Base-by-base conservation (phyloP, 2,888 invertebrate species). In the Dasypolia templi region DNA sequence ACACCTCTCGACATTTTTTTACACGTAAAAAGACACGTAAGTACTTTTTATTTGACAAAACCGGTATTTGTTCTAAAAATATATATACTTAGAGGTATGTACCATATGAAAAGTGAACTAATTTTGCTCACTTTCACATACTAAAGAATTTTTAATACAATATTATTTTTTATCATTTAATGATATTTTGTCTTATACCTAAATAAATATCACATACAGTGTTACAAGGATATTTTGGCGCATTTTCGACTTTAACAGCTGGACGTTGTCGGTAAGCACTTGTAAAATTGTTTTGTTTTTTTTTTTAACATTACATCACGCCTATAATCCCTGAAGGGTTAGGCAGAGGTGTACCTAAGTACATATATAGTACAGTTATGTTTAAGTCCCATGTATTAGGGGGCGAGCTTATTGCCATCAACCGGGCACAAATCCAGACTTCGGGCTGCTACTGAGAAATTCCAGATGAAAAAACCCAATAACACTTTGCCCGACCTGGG, bases 131-230 rank as follows among this genome's bases (percentile, higher is more conserved):
- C 32, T 55, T 56, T 14, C 11, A 26, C 6, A n/a, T 19, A 26
- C 7, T 4, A 42, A 55, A 42, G 12, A 11, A 14, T 42, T 51
- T 53, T 42, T 70, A 32, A 14, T 46, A 55, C n/a, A 63, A 56
- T 35, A 42, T 65, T 26, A 55, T 77, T 77, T 82, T 80, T 78
- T 68, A 82, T 83, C 83, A 80, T 82, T 80, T 77, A 83, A 83
- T 80, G 80, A 82, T 82, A 83, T 78, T 68, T 77, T 64, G 14
- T 58, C 79, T 82, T 72, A 82, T 4, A 67, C 12, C 67, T 80
- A 82, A 58, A 53, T 49, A 53, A 0, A 49, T 63, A 64, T 64
- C 79, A 82, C 72, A 17, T 39, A 67, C 65, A 65, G 32, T 56
- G 11, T 17, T 11, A 56, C 64, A 64, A 56, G 17, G n/a, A 64